These are phyloP conservation scores for Callopanchax toddi DNA, from an alignment of 2,113 vertebrate genomes.

Conservation along the genomic window DNA sequence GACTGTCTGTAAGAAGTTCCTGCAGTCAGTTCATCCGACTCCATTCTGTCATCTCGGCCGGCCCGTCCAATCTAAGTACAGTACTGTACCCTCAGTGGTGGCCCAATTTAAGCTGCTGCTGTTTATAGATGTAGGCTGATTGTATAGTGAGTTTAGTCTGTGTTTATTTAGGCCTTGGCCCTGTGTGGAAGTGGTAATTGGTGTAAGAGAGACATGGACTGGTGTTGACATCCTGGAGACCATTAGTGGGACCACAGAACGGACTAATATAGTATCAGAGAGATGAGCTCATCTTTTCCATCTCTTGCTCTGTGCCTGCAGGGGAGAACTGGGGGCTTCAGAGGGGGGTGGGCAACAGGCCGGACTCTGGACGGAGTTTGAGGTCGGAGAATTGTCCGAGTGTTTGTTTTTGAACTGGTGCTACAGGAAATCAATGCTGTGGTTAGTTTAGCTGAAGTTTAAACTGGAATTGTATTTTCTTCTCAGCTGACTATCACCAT, in stretches of 20 bases:
- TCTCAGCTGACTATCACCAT: not conserved
- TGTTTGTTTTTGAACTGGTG: slow-evolving; percentile 3
- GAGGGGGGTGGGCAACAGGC: slow-evolving; percentile 1
- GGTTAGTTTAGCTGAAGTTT: not conserved
- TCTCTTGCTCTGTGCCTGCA: slow-evolving; percentile 11
- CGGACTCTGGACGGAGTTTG: slow-evolving; percentile 10
- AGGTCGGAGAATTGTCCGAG: slow-evolving; percentile 3
- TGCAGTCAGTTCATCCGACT: slow-evolving; percentile 58
- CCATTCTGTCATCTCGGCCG: slow-evolving; percentile 68
- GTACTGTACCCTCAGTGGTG: slow-evolving; percentile 42
- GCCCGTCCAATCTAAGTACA: slow-evolving; percentile 46
- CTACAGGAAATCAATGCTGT: not conserved
- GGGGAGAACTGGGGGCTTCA: slow-evolving; percentile 16
- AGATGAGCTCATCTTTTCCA: slow-evolving; percentile 67
- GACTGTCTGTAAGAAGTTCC: slow-evolving; percentile 45
- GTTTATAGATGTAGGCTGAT: slow-evolving; percentile 72
- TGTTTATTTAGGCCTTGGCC: slow-evolving; percentile 71
- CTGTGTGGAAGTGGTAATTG: slow-evolving; percentile 65
- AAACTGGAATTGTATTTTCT: not conserved
- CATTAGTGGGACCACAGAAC: slow-evolving; percentile 56
- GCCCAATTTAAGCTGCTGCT: slow-evolving; percentile 59
- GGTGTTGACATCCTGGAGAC: slow-evolving; percentile 61
- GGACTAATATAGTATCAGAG: slow-evolving; percentile 37
- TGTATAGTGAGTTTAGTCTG: slow-evolving; percentile 60
- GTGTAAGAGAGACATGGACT: slow-evolving; percentile 59